These are phyloP conservation scores for Otolemur crassicaudatus DNA, from an alignment of 2,797 vertebrate species.

Conservation along the genomic window DNA sequence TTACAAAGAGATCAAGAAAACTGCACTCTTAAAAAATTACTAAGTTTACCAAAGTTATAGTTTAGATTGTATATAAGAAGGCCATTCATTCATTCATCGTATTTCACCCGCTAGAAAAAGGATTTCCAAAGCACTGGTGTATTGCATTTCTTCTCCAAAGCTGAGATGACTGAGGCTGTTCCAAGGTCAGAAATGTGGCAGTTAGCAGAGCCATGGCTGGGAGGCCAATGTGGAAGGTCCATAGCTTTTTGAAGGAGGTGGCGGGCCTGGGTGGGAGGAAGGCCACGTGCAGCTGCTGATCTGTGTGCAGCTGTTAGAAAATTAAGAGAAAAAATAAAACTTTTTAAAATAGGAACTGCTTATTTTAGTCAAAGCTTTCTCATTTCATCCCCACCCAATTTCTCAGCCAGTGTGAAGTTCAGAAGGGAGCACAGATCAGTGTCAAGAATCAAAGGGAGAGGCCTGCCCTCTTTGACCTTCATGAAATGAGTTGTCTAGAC, in stretches of 20 bases:
- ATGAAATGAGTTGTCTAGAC: conserved; percentile 9
- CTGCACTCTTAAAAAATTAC: not conserved
- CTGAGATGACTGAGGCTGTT: not conserved
- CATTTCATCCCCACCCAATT: not conserved
- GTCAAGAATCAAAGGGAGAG: conserved; percentile 25
- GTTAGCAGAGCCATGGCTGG: not conserved
- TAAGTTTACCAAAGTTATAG: not conserved
- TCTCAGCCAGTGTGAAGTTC: conserved; percentile 21
- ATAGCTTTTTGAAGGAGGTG: not conserved
- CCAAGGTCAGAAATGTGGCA: not conserved
- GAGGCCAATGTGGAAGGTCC: not conserved
- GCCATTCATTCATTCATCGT: not conserved
- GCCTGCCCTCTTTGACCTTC: not conserved
- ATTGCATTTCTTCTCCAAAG: not conserved
- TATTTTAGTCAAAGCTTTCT: conserved; percentile 37
- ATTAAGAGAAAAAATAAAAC: conserved; percentile 49
- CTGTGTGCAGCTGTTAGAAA: not conserved
- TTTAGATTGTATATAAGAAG: not conserved
- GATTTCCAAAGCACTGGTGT: not conserved
- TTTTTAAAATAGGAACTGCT: not conserved
- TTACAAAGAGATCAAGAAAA: not conserved
- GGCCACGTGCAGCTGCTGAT: not conserved
- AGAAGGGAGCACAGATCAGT: not conserved
- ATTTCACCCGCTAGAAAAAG: not conserved
- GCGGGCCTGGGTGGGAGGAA: not conserved